Evolutionary conservation across 2,113 vertebrate species (phyloP), one percentile per base, ranked within the genome.

Genomic region (Paratilapia polleni): DNA sequence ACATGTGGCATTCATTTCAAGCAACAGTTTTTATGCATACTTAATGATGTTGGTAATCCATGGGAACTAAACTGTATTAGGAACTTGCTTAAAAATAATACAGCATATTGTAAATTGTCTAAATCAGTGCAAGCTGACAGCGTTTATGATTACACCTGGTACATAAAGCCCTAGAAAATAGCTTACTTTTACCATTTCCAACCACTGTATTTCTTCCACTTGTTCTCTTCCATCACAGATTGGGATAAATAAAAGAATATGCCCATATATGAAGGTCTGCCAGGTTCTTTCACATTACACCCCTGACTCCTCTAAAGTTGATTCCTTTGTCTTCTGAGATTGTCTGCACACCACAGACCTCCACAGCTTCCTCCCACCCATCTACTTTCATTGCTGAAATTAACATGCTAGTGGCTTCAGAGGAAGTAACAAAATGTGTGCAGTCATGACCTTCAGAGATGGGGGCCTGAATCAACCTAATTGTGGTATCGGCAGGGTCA

Each of bases 1-100:
- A 74, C 87, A 85, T 60, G 57, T 84, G 87, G 87, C 41, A 12
- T 61, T 79, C 19, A 56, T 83, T 84, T 43, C 47, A 78, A 60
- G 47, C 57, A 62, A 80, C 68, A 63, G 41, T 26, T 43, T 9
- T 58, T 61, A 31, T 36, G 19, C 68, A 73, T 73, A 41, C n/a
- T 60, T 80, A 73, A 85, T 47, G 38, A 76, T 70, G 22, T 54
- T 63, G 63, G 60, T 52, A 83, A 86, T 58, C 49, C 56, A 22
- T 6, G 57, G 43, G 38, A 66, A 83, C 61, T 34, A 28, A 79
- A 78, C 6, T 54, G 43, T 31, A 80, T 80, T 38, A 75, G 20
- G 4, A 43, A 60, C 10, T 19, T 36, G 68, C n/a, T 75, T 34
- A 31, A 78, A 74, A 79, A 20, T 76, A 43, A 66, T n/a, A 31